These are phyloP conservation scores for Stictocephala bisonia DNA, from an alignment of 2,888 invertebrate species.

Conservation along the genomic window DNA sequence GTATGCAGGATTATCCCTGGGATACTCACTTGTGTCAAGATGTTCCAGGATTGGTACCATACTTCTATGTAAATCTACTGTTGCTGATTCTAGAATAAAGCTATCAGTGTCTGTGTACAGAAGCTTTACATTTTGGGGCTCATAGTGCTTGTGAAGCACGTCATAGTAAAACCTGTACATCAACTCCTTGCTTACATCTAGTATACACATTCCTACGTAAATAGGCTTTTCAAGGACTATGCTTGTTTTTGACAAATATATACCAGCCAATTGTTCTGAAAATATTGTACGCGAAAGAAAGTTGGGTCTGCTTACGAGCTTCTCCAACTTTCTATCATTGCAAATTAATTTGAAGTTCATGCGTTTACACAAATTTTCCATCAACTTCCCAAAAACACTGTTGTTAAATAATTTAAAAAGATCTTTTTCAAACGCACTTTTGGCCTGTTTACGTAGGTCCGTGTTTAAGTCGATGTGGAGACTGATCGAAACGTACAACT, in stretches of 20 bases:
- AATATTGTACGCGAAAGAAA: slow-evolving; percentile 44
- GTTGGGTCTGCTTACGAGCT: not conserved
- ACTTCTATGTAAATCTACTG: slow-evolving; percentile 62
- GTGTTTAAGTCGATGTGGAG: slow-evolving; percentile 31
- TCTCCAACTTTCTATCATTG: not conserved
- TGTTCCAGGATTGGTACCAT: slow-evolving; percentile 43
- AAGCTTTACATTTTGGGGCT: slow-evolving; percentile 53
- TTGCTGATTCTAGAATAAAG: slow-evolving; percentile 59
- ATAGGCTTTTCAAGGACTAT: not conserved
- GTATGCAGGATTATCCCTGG: slow-evolving; percentile 31
- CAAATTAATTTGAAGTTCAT: slow-evolving; percentile 2
- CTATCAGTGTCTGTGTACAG: no score
- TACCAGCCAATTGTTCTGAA: slow-evolving; percentile 35
- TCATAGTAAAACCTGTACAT: slow-evolving; percentile 45
- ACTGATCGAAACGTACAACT: slow-evolving; percentile 59
- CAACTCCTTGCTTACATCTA: not conserved
- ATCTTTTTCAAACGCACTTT: not conserved
- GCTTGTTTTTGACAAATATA: slow-evolving; percentile 2
- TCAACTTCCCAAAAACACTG: not conserved
- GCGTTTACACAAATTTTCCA: not conserved
- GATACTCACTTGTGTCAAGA: no score
- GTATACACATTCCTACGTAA: not conserved
- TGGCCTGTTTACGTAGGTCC: slow-evolving; percentile 11
- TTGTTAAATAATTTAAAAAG: slow-evolving; percentile 3
- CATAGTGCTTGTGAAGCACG: slow-evolving; percentile 53